phyloP scores from a whole-genome alignment of 2,888 invertebrate species.

The Pharmacophagus antenor region DNA sequence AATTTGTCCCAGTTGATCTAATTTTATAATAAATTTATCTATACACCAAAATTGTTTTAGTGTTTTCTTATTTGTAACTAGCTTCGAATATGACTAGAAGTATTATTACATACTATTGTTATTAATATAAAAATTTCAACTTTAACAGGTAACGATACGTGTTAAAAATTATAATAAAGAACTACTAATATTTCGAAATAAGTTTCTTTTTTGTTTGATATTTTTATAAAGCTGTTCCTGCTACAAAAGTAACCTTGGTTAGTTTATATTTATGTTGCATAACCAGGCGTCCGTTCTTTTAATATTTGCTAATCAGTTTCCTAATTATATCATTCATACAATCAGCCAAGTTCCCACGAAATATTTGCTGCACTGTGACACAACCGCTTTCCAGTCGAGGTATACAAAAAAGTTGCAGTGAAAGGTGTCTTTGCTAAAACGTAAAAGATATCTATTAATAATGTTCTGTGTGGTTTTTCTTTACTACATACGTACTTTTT shows the following conservation, averaged over 20 bases:
- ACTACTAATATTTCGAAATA: too few relatives aligned
- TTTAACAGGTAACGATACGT: too few relatives aligned
- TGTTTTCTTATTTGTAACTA: too few relatives aligned
- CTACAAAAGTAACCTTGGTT: too few relatives aligned
- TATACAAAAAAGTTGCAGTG: constrained; percentile 18
- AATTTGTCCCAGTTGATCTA: too few relatives aligned
- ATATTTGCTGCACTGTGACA: constrained; percentile 18
- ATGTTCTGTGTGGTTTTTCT: background rate
- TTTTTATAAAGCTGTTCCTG: background rate
- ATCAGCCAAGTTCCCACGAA: constrained; percentile 20
- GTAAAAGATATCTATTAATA: constrained; percentile 18
- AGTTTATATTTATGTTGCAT: background rate
- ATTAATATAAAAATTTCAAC: too few relatives aligned
- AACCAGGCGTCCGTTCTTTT: background rate
- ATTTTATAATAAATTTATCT: too few relatives aligned
- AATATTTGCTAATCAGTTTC: background rate
- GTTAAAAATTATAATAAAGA: too few relatives aligned
- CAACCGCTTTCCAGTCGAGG: constrained; percentile 25
- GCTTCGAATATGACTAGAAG: too few relatives aligned
- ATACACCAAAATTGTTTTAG: too few relatives aligned
- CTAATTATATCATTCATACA: constrained; percentile 14
- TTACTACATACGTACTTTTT: background rate
- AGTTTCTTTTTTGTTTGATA: too few relatives aligned
- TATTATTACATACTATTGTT: too few relatives aligned
- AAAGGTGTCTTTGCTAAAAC: constrained; percentile 18